Base-by-base conservation (phyloP, 64 coral and sea anemone genomes). In the Astreopora myriophthalma region DNA sequence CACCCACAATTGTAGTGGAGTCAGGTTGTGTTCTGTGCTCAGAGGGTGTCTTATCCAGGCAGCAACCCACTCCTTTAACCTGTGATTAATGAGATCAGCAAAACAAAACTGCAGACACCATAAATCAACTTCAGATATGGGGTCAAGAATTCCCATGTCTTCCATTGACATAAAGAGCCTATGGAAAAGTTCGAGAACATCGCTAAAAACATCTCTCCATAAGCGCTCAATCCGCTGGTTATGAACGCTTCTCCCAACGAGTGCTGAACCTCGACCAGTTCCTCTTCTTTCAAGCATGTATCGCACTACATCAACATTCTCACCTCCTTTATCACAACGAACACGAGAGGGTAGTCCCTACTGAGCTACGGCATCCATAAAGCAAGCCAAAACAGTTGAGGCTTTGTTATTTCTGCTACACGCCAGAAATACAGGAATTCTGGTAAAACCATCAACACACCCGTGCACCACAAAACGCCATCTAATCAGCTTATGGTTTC, bases 31-130 rank as follows among this genome's bases (percentile, higher is more conserved):
- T n/a, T n/a, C n/a, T n/a, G n/a, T n/a, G n/a, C n/a, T n/a, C 49
- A 82, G 48, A 38, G 76, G 88, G 68, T 91, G 88, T 81, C 76
- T 91, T 52, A 79, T 80, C 88, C 88, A 82, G 79, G 88, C 87
- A 76, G 52, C 61, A 55, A 61, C 51, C 87, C 87, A 89, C 31
- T 67, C 39, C 34, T 71, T 35, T 51, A 91, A 82, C n/a, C 67
- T 39, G 34, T 70, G 22, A 37, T 91, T 71, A 48, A 91, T 91
- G 32, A 80, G 55, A n/a, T 79, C 55, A 38, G 23, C 39, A 14
- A 91, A 82, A 13, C 74, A 79, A 34, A 48, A 91, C 30, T 91
- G 61, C 35, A 82, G 64, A 23, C 88, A 91, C 88, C 88, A 71
- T 70, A 91, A 81, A 82, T 91, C 75, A 12, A 63, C 52, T 81